A percentile compares a stretch with the other conserved stretches of the same genome.
Conservation (phyloP, 2,888 invertebrate species). For the Matsumyia berberina region DNA sequence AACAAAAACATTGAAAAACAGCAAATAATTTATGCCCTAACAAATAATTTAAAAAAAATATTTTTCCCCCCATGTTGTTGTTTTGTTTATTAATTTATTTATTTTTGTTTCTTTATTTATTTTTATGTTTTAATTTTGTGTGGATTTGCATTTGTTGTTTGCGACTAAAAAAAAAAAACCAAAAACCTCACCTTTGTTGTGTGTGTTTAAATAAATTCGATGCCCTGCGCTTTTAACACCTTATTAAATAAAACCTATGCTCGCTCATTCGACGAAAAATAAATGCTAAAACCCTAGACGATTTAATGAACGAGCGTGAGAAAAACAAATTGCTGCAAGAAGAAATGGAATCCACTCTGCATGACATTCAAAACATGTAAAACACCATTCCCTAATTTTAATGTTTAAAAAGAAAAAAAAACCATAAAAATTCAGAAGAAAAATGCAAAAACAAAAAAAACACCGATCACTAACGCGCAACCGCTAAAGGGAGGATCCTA, state of each 20-base stretch:
- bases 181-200: slow-evolving; percentile 67
- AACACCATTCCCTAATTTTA: slow-evolving; percentile 78
- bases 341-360: slow-evolving; percentile 99
- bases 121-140: slow-evolving; percentile 76
- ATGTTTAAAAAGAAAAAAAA: slow-evolving; percentile 66
- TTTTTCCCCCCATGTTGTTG: slow-evolving; percentile 76
- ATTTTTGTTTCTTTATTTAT: slow-evolving; percentile 72
- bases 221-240: slow-evolving; percentile 77
- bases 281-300: slow-evolving; percentile 91
- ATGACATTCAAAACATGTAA: slow-evolving; percentile 99
- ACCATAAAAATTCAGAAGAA: slow-evolving; percentile 56
- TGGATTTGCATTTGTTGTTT: slow-evolving; percentile 76
- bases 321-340: slow-evolving; percentile 98
- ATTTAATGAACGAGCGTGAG: slow-evolving; percentile 96
- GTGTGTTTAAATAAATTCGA: slow-evolving; percentile 64
- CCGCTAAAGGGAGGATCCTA: slow-evolving; percentile 51
- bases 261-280: background rate
- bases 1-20: slow-evolving; percentile 49
- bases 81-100: slow-evolving; percentile 77
- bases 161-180: slow-evolving; percentile 67
- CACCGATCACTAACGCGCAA: slow-evolving; percentile 56
- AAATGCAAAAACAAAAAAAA: slow-evolving; percentile 39
- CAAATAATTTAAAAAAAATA: slow-evolving; percentile 44
- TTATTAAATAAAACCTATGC: slow-evolving; percentile 43
- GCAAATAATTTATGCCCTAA: slow-evolving; percentile 33